Percentiles rank a stretch among this genome's conserved stretches.
phyloP scores from a whole-genome alignment of 2,797 vertebrate species.

The Megalops cyprinoides region DNA sequence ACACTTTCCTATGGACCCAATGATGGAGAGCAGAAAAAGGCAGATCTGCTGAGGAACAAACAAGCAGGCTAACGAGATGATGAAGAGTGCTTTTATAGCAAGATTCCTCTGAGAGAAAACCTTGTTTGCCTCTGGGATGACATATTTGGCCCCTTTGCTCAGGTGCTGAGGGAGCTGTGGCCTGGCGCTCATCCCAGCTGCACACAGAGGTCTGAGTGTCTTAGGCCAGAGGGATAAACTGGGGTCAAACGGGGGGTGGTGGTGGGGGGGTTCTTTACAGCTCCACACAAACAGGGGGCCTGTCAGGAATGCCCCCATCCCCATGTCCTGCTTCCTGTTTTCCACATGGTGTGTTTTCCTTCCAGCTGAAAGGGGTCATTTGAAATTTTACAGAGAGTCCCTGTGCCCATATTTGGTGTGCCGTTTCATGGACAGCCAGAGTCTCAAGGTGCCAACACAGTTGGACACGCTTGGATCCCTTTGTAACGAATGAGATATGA shows the following conservation, averaged over 20 bases:
- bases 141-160: neutral
- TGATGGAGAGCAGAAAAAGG: neutral
- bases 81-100: neutral
- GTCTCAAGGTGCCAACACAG: neutral
- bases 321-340: constrained; percentile 38
- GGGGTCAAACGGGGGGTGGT: constrained; percentile 24
- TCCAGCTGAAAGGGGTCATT: constrained; percentile 24
- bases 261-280: neutral
- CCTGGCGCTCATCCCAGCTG: constrained; percentile 4
- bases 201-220: constrained; percentile 47
- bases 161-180: constrained; percentile 20
- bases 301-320: constrained; percentile 2
- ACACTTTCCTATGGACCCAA: neutral
- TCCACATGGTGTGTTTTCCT: constrained; percentile 31
- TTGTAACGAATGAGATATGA: neutral
- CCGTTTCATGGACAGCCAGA: neutral
- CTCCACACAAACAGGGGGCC: constrained; percentile 42
- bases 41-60: neutral
- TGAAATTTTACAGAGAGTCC: neutral
- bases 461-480: neutral
- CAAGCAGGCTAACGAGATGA: neutral
- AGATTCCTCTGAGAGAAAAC: constrained; percentile 35
- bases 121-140: constrained; percentile 24
- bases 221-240: constrained; percentile 24
- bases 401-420: neutral